Base-by-base conservation (phyloP, 2,888 invertebrate species). In the Epinotia demarniana region DNA sequence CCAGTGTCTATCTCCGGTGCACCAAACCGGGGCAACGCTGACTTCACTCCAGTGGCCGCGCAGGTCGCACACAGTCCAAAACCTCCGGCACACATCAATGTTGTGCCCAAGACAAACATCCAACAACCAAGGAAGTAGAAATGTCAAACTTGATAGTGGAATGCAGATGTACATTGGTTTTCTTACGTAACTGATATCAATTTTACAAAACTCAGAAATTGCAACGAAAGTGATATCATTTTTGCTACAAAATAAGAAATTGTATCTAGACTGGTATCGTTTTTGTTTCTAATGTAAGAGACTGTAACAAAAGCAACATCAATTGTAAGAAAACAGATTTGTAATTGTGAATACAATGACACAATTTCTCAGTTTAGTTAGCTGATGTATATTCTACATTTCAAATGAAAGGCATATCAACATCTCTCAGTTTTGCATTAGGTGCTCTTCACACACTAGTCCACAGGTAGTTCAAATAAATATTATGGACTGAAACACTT, bases 41-140 rank as follows among this genome's bases (percentile, higher is more conserved):
- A 98, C 90, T 99, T 98, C 87, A 97, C 98, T 27, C 96, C 97
- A 0, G 97, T 98, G 85, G 98, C 98, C 0, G 97, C 98, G 0
- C 97, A 98, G 86, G 89, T 97, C 90, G 96, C 99, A 86, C 96
- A 98, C 89, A 95, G 97, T 93, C 97, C 96, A 71, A 96, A 97
- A 86, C 95, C 96, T 66, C 97, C 98, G 73, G 95, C 95, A 84
- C 86, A 94, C 72, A 93, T 96, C 81, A 94, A 95, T 76, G 89
- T 92, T 78, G 96, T 96, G 82, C 96, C 96, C 19, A 95, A 95
- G 76, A 94, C 95, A 62, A 94, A 97, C 80, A 98, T 98, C 85
- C 98, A 98, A 84, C 98, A 98, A 83, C 98, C 98, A 76, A 95
- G 97, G 87, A 98, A 98, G 95, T 98, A 96, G 95, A 94, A 73